A percentile compares a stretch with the other conserved stretches of the same genome.
Evolutionary conservation across 2,888 invertebrate genomes (phyloP).

Genomic region (Lasius platythorax): DNA sequence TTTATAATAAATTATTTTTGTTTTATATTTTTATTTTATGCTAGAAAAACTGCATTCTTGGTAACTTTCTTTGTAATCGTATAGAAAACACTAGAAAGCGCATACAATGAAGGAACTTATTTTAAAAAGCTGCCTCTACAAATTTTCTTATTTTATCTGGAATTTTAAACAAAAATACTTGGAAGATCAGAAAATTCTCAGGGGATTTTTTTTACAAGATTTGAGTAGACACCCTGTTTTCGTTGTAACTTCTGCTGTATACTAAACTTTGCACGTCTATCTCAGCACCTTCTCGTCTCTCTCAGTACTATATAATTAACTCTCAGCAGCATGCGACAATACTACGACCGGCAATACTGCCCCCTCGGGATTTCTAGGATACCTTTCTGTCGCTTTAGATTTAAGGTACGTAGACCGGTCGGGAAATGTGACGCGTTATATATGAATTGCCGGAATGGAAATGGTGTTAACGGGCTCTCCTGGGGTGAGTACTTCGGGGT

Average conservation of each 20-base stretch:
- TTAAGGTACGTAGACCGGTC: slow-evolving; percentile 31
- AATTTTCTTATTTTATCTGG: no score
- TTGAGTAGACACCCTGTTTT: neutral
- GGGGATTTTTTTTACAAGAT: no score
- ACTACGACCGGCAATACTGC: neutral
- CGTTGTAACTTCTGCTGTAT: neutral
- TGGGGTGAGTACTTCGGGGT: slow-evolving; percentile 80
- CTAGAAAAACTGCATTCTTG: no score
- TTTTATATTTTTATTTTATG: no score
- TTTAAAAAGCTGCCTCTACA: no score
- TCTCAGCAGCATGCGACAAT: slow-evolving; percentile 1
- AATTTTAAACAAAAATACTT: no score
- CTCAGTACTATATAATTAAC: slow-evolving; percentile 19
- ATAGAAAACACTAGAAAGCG: no score
- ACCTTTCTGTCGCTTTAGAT: slow-evolving; percentile 32
- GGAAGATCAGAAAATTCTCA: no score
- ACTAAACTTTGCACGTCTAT: slow-evolving; percentile 23
- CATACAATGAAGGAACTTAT: no score
- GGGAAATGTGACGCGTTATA: slow-evolving; percentile 28
- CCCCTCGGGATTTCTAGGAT: neutral
- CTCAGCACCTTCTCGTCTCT: neutral
- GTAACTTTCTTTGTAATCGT: no score
- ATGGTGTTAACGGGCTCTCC: slow-evolving; percentile 60
- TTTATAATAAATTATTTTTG: no score
- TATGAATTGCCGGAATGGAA: slow-evolving; percentile 43